Base-by-base conservation (phyloP, 2,113 vertebrate genomes). In the Hydrolagus affinis region DNA sequence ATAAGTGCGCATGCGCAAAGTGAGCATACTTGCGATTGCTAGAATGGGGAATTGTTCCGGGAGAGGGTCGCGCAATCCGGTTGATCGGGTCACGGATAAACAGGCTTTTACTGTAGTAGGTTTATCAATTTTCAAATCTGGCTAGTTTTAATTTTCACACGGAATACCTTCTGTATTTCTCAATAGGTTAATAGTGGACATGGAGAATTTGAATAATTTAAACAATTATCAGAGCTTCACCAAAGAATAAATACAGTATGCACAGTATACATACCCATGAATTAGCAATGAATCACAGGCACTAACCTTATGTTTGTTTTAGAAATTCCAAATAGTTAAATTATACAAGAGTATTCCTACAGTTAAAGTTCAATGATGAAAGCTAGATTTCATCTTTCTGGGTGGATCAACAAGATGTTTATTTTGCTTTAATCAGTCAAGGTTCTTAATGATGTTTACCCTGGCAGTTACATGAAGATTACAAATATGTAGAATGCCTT, bases 361-460 rank as follows among this genome's bases (percentile, higher is more conserved):
- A 88, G 25, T 30, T 85, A 85, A 87, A 86, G 86, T 86, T 8
- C 0, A 44, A 85, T 64, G 88, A 91, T 88, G 86, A 89, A 89
- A 90, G 86, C 15, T 56, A 15, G 4, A 66, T 83, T 83, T 28
- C 62, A 83, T 66, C 60, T 77, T 86, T 88, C 76, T 85, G 77
- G 86, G 85, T 85, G 86, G 60, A 86, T 86, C 78, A 87, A 64
- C 80, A 66, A 87, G 70, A 86, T n/a, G 87, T 85, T 86, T 87
- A 89, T 87, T 89, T 89, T 75, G 85, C 86, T 89, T 89, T 86
- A 88, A 87, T 80, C 88, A 80, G 70, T 90, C 32, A 87, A 85
- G 69, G 0, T 86, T 83, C 14, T 68, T 86, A 87, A 88, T 89
- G 75, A 87, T 87, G 86, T 89, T 90, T 87, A 73, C 85, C 85